A percentile compares a stretch with the other conserved stretches of the same genome.
Conservation (phyloP, 2,797 vertebrate species). For the Acrossocheilus wenchowensis region DNA sequence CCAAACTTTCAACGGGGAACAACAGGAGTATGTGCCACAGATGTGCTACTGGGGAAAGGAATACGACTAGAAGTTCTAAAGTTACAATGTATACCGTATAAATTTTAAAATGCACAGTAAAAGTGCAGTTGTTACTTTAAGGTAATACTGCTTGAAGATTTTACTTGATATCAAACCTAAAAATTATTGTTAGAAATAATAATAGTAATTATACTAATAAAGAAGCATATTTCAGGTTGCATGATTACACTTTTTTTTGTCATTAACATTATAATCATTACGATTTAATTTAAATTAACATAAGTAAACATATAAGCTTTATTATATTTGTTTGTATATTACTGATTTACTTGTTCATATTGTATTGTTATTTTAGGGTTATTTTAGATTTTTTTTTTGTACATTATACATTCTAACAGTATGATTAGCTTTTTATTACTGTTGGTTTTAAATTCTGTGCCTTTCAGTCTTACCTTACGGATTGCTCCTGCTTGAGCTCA, state of each 20-base stretch:
- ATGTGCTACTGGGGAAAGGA: neutral
- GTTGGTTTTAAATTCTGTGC: neutral
- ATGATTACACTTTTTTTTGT: neutral
- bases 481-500: slow-evolving; percentile 3
- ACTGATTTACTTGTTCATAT: neutral
- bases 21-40: slow-evolving; percentile 20
- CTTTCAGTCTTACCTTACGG: neutral
- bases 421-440: neutral
- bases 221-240: neutral
- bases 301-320: no score
- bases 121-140: neutral
- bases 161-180: neutral
- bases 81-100: neutral
- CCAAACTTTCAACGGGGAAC: slow-evolving; percentile 28
- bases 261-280: neutral
- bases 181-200: neutral
- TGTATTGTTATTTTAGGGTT: neutral
- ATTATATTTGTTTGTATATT: neutral
- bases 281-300: no score
- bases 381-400: neutral
- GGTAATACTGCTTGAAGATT: no score
- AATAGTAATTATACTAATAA: neutral
- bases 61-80: neutral
- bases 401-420: neutral
- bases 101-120: neutral